phyloP scores from a whole-genome alignment of 2,113 vertebrate species.

The Oncorhynchus tshawytscha region DNA sequence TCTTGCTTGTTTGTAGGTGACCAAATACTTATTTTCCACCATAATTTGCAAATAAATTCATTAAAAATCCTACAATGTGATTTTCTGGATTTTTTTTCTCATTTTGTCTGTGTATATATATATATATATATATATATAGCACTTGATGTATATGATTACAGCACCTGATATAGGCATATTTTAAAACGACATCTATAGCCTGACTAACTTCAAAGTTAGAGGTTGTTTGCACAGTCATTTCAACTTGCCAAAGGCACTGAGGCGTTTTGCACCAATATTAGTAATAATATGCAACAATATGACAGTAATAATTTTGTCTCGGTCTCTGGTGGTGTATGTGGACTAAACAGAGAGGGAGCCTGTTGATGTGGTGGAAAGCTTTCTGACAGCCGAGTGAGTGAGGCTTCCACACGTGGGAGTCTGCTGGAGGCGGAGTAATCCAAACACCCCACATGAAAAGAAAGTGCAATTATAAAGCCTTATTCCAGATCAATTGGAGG shows the following conservation, averaged over 20 bases:
- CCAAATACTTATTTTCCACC: no score
- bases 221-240: background rate
- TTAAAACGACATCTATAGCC: background rate
- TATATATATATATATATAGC: no score
- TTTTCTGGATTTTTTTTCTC: no score
- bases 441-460: conserved; percentile 61
- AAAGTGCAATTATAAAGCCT: conserved; percentile 53
- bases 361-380: conserved; percentile 29
- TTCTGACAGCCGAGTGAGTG: conserved; percentile 18
- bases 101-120: no score
- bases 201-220: background rate
- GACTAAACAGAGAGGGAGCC: conserved; percentile 28
- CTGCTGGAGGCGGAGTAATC: conserved; percentile 55
- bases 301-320: background rate
- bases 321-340: background rate
- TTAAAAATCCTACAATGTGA: no score
- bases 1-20: no score
- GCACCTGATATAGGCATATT: background rate
- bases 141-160: no score
- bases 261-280: background rate
- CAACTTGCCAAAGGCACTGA: background rate
- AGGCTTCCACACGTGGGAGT: conserved; percentile 50
- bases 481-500: conserved; percentile 52
- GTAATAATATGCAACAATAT: background rate
- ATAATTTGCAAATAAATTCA: no score